Evolutionary conservation across 2,113 vertebrate genomes (phyloP).

Genomic region (Stomatorhinus ivindoensis): DNA sequence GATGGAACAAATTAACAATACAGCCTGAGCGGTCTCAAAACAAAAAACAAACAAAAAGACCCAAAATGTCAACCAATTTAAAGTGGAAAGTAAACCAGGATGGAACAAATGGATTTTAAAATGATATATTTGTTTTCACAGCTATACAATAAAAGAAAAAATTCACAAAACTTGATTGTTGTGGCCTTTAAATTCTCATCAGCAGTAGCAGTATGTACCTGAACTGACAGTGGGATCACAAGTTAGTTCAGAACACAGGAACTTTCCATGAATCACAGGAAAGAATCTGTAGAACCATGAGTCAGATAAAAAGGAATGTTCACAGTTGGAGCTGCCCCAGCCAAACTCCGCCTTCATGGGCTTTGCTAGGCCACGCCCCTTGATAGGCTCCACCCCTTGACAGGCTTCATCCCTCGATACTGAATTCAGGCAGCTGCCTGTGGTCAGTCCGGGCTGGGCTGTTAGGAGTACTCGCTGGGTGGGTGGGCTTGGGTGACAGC

Average conservation of each 20-base stretch:
- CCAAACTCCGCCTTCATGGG: neutral
- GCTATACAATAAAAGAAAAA: neutral
- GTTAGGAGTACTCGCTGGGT: conserved; percentile 43
- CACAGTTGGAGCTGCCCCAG: conserved; percentile 24
- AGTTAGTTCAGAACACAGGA: neutral
- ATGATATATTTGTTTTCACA: neutral
- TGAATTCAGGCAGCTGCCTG: neutral
- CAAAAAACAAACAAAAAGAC: neutral
- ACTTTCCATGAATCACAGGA: neutral
- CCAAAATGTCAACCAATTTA: neutral
- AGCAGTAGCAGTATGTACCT: neutral
- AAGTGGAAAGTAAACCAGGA: neutral
- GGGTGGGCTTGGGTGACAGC: conserved; percentile 62
- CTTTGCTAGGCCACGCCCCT: neutral
- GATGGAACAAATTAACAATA: neutral
- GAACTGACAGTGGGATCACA: neutral
- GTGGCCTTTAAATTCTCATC: neutral
- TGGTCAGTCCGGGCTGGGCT: conserved; percentile 31
- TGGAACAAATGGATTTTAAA: neutral
- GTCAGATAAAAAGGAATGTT: conserved; percentile 15
- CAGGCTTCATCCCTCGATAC: neutral
- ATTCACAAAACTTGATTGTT: neutral
- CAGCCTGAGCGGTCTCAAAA: neutral
- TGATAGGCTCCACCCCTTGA: neutral
- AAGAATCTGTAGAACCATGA: neutral